Conservation (phyloP, 2,113 vertebrate genomes). For the Ariopsis seemanni region DNA sequence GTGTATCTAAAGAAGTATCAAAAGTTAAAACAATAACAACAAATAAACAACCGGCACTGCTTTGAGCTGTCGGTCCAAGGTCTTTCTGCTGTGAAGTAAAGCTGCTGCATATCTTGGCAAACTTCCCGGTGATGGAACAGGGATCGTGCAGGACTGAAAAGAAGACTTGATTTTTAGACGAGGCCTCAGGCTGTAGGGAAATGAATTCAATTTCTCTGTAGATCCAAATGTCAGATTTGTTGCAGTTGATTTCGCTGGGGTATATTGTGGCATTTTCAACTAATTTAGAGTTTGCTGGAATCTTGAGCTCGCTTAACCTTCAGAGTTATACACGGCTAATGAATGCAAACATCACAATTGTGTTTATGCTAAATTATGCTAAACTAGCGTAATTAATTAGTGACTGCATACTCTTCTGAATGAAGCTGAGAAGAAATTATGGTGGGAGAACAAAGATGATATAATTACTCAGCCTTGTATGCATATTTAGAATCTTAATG, state of each 20-base stretch:
- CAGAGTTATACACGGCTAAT: slow-evolving; percentile 11
- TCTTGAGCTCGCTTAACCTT: slow-evolving; percentile 30
- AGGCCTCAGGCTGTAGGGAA: slow-evolving; percentile 16
- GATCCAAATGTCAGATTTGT: slow-evolving; percentile 30
- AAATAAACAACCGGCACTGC: not conserved
- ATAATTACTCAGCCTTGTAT: slow-evolving; percentile 5
- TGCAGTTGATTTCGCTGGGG: slow-evolving; percentile 29
- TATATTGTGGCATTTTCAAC: slow-evolving; percentile 5
- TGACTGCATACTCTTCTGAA: not conserved
- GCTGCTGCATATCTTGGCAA: slow-evolving; percentile 29
- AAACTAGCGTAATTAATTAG: slow-evolving; percentile 2
- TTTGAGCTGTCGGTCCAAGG: not conserved
- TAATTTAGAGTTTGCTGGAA: slow-evolving; percentile 19
- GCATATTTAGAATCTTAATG: not conserved
- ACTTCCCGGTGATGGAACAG: slow-evolving; percentile 16
- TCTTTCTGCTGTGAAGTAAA: slow-evolving; percentile 20
- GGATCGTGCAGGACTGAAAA: not conserved
- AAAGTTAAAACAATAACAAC: not conserved
- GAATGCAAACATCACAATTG: slow-evolving; percentile 16
- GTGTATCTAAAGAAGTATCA: not conserved
- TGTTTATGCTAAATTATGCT: slow-evolving; percentile 32
- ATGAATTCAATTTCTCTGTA: slow-evolving; percentile 31
- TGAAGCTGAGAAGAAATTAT: slow-evolving; percentile 3
- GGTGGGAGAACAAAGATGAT: not conserved
- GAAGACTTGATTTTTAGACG: slow-evolving; percentile 8